phyloP scores from a whole-genome alignment of 2,888 invertebrate species.

The Acholoe squamosa region DNA sequence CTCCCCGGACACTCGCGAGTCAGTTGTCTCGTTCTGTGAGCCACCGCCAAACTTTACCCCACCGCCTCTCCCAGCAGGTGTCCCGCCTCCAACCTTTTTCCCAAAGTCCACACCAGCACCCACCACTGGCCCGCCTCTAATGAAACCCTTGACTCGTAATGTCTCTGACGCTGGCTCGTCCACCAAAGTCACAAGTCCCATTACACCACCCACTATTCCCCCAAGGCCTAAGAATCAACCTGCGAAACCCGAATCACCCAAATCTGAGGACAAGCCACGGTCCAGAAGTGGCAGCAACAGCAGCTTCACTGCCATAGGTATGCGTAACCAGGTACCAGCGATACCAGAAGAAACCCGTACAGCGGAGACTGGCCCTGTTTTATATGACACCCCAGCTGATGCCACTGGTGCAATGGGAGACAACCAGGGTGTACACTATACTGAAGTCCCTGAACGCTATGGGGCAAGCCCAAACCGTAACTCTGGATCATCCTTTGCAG shows the following conservation, averaged over 20 bases:
- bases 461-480: neutral
- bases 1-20: conserved; percentile 33
- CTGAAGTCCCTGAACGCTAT: neutral
- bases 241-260: conserved; percentile 12
- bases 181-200: neutral
- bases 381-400: conserved; percentile 45
- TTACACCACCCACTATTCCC: conserved; percentile 29
- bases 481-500: conserved; percentile 32
- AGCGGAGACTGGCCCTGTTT: neutral
- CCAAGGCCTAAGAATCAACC: conserved; percentile 20
- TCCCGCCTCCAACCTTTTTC: neutral
- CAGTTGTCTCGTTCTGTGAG: conserved; percentile 42
- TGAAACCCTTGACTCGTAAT: neutral
- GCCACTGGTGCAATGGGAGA: neutral
- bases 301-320: neutral
- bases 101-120: neutral
- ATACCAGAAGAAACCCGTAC: neutral
- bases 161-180: neutral
- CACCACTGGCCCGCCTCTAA: neutral
- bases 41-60: conserved; percentile 63
- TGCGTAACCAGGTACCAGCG: neutral
- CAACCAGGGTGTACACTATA: neutral
- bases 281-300: neutral
- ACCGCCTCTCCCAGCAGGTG: conserved; percentile 53
- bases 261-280: neutral